These are phyloP conservation scores for Pogonomyrmex californicus DNA, from an alignment of 1,140 invertebrate species.

Conservation along the genomic window DNA sequence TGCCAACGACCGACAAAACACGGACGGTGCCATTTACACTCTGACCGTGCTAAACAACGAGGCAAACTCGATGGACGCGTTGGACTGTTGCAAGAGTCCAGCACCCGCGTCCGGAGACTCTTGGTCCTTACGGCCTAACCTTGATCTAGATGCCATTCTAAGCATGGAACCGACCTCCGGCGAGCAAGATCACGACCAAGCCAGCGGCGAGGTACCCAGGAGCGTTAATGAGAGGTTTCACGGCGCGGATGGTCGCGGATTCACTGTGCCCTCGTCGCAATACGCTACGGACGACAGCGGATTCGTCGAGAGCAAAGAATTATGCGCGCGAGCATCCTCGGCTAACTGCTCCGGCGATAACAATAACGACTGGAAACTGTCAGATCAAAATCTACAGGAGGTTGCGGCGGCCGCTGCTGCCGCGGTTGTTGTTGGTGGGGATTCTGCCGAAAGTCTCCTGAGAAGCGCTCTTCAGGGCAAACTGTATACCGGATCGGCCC, in stretches of 20 bases:
- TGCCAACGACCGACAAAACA: slow-evolving; percentile 85
- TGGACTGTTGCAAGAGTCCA: slow-evolving; percentile 86
- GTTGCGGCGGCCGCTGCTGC: slow-evolving; percentile 79
- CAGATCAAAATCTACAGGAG: slow-evolving; percentile 90
- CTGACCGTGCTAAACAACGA: slow-evolving; percentile 88
- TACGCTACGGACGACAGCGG: slow-evolving; percentile 91
- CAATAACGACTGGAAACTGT: slow-evolving; percentile 93
- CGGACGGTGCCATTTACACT: slow-evolving; percentile 88
- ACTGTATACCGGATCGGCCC: slow-evolving; percentile 80
- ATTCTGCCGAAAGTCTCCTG: slow-evolving; percentile 91
- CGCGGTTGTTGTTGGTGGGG: slow-evolving; percentile 83
- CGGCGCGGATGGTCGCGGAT: slow-evolving; percentile 74
- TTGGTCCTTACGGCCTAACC: slow-evolving; percentile 82
- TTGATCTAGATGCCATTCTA: slow-evolving; percentile 86
- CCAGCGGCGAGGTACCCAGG: slow-evolving; percentile 71
- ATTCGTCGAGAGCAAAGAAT: slow-evolving; percentile 90
- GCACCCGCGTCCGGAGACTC: slow-evolving; percentile 80
- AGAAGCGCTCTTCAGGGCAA: slow-evolving; percentile 93
- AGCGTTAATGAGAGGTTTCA: slow-evolving; percentile 80
- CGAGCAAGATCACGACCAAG: slow-evolving; percentile 79
- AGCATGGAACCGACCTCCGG: slow-evolving; percentile 82
- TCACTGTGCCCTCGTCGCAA: slow-evolving; percentile 77
- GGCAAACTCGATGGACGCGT: slow-evolving; percentile 87
- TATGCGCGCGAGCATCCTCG: slow-evolving; percentile 75
- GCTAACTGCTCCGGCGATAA: slow-evolving; percentile 88